Conservation (phyloP, 2,113 vertebrate species). For the Ivindomyrus marchei region DNA sequence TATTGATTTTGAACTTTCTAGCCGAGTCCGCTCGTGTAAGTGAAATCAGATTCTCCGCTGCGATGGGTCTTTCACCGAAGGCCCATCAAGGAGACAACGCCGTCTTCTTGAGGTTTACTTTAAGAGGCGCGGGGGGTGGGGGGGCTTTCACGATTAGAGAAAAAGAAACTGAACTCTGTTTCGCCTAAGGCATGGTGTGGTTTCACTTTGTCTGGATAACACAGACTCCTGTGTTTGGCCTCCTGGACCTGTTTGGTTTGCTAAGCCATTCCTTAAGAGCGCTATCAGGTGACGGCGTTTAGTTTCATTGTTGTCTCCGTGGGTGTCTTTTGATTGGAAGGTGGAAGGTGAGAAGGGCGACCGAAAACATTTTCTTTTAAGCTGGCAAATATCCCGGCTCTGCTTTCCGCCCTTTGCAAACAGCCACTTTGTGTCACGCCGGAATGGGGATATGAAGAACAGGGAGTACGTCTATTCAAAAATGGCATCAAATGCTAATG, state of each 20-base stretch:
- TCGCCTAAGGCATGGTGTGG: neutral
- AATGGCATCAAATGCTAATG: neutral
- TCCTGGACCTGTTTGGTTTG: slow-evolving; percentile 19
- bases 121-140: neutral
- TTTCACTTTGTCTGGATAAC: neutral
- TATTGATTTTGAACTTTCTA: slow-evolving; percentile 5
- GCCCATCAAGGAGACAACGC: neutral
- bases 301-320: slow-evolving; percentile 59
- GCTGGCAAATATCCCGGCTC: slow-evolving; percentile 60
- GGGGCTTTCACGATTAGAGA: neutral
- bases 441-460: neutral
- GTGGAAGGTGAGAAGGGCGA: slow-evolving; percentile 62
- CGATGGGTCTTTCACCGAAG: neutral
- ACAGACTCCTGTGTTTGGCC: slow-evolving; percentile 4
- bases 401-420: slow-evolving; percentile 43
- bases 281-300: slow-evolving; percentile 53
- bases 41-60: neutral
- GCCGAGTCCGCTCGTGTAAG: neutral
- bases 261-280: slow-evolving; percentile 46
- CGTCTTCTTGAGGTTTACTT: neutral
- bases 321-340: slow-evolving; percentile 59
- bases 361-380: slow-evolving; percentile 56
- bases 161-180: neutral
- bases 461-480: neutral
- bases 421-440: neutral